Evolutionary conservation across 2,888 invertebrate species (phyloP).

Genomic region (Melikaiella ostensackeni): DNA sequence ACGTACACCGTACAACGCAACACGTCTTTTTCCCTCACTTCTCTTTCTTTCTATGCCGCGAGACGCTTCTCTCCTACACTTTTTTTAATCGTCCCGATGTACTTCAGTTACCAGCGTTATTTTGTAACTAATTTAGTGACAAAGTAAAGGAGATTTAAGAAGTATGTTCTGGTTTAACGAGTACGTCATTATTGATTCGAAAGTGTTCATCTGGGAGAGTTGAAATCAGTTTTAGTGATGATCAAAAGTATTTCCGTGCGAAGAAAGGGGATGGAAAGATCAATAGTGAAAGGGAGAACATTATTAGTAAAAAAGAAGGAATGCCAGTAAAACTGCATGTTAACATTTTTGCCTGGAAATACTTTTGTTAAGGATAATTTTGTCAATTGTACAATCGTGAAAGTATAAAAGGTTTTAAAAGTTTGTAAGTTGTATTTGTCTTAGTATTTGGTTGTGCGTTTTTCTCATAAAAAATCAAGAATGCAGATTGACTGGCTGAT

Average conservation of each 20-base stretch:
- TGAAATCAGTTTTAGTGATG: slow-evolving; percentile 14
- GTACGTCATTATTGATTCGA: slow-evolving; percentile 15
- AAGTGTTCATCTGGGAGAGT: neutral
- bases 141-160: slow-evolving; percentile 56
- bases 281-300: neutral
- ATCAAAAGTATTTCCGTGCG: slow-evolving; percentile 6
- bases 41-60: slow-evolving; percentile 16
- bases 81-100: slow-evolving; percentile 44
- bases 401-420: slow-evolving; percentile 37
- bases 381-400: slow-evolving; percentile 39
- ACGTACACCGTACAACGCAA: slow-evolving; percentile 37
- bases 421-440: slow-evolving; percentile 32
- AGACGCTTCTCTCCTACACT: slow-evolving; percentile 25
- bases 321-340: neutral
- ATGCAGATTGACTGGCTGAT: slow-evolving; percentile 33
- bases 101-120: slow-evolving; percentile 56
- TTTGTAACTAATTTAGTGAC: slow-evolving; percentile 59
- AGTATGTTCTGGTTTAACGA: slow-evolving; percentile 35
- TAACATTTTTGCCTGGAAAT: slow-evolving; percentile 11
- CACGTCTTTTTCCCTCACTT: slow-evolving; percentile 1
- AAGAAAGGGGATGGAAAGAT: slow-evolving; percentile 13
- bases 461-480: slow-evolving; percentile 38
- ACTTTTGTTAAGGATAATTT: slow-evolving; percentile 30
- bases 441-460: slow-evolving; percentile 35
- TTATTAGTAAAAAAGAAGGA: neutral